Base-by-base conservation (phyloP, 2,888 invertebrate species). In the Chrysolina haemoptera region DNA sequence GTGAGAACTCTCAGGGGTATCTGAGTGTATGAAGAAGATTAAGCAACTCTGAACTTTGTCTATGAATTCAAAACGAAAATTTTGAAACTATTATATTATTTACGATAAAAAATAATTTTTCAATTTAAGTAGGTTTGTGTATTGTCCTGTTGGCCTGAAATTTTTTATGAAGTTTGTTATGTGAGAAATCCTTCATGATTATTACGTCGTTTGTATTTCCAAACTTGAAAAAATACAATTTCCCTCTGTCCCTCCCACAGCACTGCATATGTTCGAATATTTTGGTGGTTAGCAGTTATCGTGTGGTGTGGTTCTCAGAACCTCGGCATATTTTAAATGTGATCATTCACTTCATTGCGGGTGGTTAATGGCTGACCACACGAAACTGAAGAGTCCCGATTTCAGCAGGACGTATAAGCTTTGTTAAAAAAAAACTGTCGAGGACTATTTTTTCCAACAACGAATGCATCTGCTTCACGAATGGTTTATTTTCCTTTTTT, bases 341-440 rank as follows among this genome's bases (percentile, higher is more conserved):
- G 67, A 66, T 55, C 55, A 40, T 53, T 67, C 53, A 67, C 40
- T 6, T 14, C 67, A 41, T 73, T 62, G 73, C 73, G 73, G 73
- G 73, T 73, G 73, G 73, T 73, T 73, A 69, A 73, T 69, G 65
- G 65, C n/a, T 68, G 73, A 69, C 73, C 73, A 73, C 73, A 69
- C 73, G 68, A 73, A 67, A 53, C 11, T 27, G 59, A n/a, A 16
- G 27, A 59, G 0, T 14, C 59, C 27, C 9, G 59, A 59, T 27
- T 35, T 59, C 59, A 35, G 27, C 59, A 59, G 14, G 27, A n/a
- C 16, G 14, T 14, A n/a, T n/a, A 46, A 46, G 46, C 12, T 4
- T 12, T 46, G 46, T 46, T 12, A 46, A 46, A 43, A 43, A n/a
- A 43, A 46, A 46, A 35, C 35, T 35, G 35, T 8, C 35, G 35